These are phyloP conservation scores for Agapornis roseicollis DNA, from an alignment of 2,113 vertebrate genomes.

Conservation along the genomic window DNA sequence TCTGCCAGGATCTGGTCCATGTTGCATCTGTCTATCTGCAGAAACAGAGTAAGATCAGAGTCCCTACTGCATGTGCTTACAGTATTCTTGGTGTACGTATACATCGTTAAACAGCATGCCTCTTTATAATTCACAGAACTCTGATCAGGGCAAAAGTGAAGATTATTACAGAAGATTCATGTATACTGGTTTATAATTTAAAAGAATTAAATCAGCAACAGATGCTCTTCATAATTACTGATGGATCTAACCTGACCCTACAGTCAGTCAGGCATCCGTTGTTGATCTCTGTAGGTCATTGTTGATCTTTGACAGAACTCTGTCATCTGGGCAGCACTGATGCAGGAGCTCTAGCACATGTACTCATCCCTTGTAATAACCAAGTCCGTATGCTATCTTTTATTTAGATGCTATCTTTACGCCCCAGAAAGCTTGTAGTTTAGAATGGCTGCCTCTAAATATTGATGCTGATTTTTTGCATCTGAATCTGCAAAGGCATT, in stretches of 20 bases:
- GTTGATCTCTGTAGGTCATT: neutral
- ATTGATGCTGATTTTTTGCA: constrained; percentile 33
- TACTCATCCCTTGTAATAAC: neutral
- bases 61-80: neutral
- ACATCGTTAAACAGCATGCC: neutral
- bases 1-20: neutral
- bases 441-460: constrained; percentile 42
- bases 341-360: neutral
- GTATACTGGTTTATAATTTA: neutral
- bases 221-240: neutral
- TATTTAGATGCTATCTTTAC: constrained; percentile 31
- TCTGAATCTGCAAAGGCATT: neutral
- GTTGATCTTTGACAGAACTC: neutral
- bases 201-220: neutral
- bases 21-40: neutral
- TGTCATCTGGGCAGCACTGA: neutral
- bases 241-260: neutral
- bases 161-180: neutral
- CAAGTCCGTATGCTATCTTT: neutral
- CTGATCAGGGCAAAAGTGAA: neutral
- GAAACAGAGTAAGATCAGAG: neutral
- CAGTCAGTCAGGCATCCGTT: neutral
- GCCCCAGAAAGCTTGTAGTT: constrained; percentile 15
- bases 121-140: neutral
- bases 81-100: neutral